These are phyloP conservation scores for Ceratotherium simum DNA, from an alignment of 2,113 vertebrate species.

Conservation along the genomic window DNA sequence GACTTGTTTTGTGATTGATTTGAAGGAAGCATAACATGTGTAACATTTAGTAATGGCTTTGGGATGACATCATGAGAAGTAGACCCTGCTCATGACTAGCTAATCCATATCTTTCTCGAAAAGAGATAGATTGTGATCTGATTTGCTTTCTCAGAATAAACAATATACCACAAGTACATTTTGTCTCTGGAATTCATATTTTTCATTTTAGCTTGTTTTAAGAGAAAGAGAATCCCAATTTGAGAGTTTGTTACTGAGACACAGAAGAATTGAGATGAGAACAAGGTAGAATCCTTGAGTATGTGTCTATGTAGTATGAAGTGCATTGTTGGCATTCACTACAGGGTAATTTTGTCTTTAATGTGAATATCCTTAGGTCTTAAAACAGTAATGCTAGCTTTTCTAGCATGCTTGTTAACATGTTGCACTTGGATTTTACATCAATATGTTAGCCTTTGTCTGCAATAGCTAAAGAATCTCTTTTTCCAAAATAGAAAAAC, in stretches of 20 bases:
- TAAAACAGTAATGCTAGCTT: slow-evolving; percentile 64
- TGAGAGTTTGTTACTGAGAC: slow-evolving; percentile 47
- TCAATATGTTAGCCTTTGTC: slow-evolving; percentile 59
- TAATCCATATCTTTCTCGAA: slow-evolving; percentile 60
- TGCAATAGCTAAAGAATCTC: slow-evolving; percentile 60
- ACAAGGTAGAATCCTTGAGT: slow-evolving; percentile 45
- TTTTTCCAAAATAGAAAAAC: slow-evolving; percentile 70
- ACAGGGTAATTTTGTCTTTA: slow-evolving; percentile 70
- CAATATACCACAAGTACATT: neutral
- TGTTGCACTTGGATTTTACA: slow-evolving; percentile 49
- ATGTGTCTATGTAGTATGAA: neutral
- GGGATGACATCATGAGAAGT: slow-evolving; percentile 72
- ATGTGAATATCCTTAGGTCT: slow-evolving; percentile 65
- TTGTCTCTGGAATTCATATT: slow-evolving; percentile 13
- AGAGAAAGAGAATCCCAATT: slow-evolving; percentile 45
- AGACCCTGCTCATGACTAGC: slow-evolving; percentile 25
- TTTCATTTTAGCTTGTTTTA: slow-evolving; percentile 66
- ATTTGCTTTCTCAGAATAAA: slow-evolving; percentile 60
- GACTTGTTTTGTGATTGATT: slow-evolving; percentile 76
- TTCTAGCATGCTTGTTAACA: slow-evolving; percentile 62
- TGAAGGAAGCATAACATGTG: slow-evolving; percentile 62
- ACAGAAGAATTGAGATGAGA: slow-evolving; percentile 23
- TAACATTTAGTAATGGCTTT: slow-evolving; percentile 72
- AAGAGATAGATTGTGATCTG: slow-evolving; percentile 36
- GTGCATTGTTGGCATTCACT: slow-evolving; percentile 65